phyloP scores from a whole-genome alignment of 2,113 vertebrate genomes.

The Brachypteracias leptosomus region DNA sequence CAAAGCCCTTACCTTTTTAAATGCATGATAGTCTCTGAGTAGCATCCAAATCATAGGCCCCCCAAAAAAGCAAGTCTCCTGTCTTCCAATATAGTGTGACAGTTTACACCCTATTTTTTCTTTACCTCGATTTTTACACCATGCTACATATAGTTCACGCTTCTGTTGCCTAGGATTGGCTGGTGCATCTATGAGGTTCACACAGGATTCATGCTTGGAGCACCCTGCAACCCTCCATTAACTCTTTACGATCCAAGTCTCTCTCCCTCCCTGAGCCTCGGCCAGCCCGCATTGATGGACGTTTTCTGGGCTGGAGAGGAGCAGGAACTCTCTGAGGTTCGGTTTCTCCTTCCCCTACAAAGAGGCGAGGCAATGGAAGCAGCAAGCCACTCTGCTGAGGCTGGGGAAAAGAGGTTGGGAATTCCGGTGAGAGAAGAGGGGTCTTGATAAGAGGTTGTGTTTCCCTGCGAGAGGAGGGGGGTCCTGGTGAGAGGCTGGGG shows the following conservation, averaged over 20 bases:
- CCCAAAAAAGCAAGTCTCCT: background rate
- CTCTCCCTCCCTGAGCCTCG: background rate
- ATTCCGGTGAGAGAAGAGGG: background rate
- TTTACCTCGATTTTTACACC: background rate
- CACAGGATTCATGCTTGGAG: background rate
- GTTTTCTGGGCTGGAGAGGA: background rate
- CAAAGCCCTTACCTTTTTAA: constrained; percentile 64
- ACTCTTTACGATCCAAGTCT: background rate
- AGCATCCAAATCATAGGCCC: background rate
- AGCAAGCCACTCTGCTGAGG: background rate
- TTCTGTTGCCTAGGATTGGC: background rate
- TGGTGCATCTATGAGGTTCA: background rate
- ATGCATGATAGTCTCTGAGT: constrained; percentile 5
- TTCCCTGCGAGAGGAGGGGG: background rate
- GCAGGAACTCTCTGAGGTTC: background rate
- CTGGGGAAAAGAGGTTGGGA: background rate
- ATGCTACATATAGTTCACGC: background rate
- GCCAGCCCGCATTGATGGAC: background rate
- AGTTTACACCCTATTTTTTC: constrained; percentile 26
- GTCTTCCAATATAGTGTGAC: background rate
- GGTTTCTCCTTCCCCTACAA: background rate
- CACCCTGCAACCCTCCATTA: background rate
- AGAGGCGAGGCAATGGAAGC: background rate
- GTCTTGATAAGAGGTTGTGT: background rate
- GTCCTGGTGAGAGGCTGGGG: background rate